Evolutionary conservation across 2,888 invertebrate genomes (phyloP).

Genomic region (Andrena minutula): DNA sequence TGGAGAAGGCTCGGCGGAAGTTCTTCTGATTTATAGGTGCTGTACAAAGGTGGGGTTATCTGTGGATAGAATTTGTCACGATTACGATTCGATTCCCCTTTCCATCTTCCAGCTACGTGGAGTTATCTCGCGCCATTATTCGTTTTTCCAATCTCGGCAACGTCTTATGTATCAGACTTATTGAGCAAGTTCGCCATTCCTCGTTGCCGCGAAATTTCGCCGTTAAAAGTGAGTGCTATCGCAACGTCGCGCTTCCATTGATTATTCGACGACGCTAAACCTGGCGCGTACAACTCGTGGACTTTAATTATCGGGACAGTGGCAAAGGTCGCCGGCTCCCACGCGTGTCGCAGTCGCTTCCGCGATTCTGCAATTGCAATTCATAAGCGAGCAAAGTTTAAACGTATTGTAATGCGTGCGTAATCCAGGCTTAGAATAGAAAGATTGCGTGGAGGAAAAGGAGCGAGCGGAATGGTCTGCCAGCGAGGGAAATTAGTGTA

Average conservation of each 20-base stretch:
- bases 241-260: slow-evolving; percentile 14
- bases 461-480: too few species aligned
- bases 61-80: not conserved
- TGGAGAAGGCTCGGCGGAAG: not conserved
- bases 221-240: not conserved
- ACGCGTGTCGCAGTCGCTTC: slow-evolving; percentile 1
- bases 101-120: not conserved
- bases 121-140: not conserved
- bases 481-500: too few species aligned
- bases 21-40: not conserved
- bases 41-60: not conserved
- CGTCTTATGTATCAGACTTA: too few species aligned
- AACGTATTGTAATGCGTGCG: not conserved
- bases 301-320: slow-evolving; percentile 26
- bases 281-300: not conserved
- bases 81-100: not conserved
- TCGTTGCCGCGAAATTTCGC: not conserved
- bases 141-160: too few species aligned
- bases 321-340: slow-evolving; percentile 13
- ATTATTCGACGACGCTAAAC: slow-evolving; percentile 9
- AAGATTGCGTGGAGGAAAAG: not conserved
- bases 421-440: not conserved
- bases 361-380: not conserved
- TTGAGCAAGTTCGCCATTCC: not conserved
- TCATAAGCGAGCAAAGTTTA: not conserved